These are phyloP conservation scores for Drosophila bunnanda DNA, from an alignment of 2,888 invertebrate species.

Conservation along the genomic window DNA sequence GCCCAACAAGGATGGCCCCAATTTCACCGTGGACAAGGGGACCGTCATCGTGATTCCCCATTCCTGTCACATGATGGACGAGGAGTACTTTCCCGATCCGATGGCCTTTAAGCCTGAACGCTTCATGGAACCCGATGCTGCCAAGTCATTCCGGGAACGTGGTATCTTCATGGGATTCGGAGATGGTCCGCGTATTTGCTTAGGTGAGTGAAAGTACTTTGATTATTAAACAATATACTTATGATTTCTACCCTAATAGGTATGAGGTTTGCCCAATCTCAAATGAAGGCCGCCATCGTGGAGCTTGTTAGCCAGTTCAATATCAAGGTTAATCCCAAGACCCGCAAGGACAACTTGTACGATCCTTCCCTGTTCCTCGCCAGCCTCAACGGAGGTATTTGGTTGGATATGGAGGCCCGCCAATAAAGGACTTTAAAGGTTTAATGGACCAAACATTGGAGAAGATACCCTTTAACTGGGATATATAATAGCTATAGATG, in stretches of 20 bases:
- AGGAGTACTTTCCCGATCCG: constrained; percentile 72
- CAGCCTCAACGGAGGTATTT: neutral
- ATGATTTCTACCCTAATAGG: constrained; percentile 59
- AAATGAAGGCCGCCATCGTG: constrained; percentile 80
- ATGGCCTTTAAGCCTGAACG: constrained; percentile 79
- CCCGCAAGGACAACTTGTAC: constrained; percentile 75
- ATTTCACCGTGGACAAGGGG: constrained; percentile 62
- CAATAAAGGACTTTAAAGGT: neutral
- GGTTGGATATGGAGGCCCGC: constrained; percentile 1
- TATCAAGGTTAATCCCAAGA: constrained; percentile 78
- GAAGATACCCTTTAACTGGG: neutral
- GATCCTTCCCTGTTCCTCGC: constrained; percentile 49
- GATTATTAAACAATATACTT: neutral
- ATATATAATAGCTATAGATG: neutral
- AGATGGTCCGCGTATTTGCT: constrained; percentile 82
- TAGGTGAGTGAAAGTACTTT: constrained; percentile 61
- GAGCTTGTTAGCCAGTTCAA: constrained; percentile 81
- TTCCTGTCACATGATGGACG: constrained; percentile 72
- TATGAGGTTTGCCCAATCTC: constrained; percentile 82
- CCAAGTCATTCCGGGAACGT: constrained; percentile 73
- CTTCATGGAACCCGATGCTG: constrained; percentile 76
- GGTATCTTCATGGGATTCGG: constrained; percentile 80
- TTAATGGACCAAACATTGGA: neutral
- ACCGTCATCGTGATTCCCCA: constrained; percentile 71
- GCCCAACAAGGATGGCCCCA: constrained; percentile 69